Evolutionary conservation across 35 echinoderm and acorn worm genomes (phyloP).

Genomic region (Lytechinus pictus): DNA sequence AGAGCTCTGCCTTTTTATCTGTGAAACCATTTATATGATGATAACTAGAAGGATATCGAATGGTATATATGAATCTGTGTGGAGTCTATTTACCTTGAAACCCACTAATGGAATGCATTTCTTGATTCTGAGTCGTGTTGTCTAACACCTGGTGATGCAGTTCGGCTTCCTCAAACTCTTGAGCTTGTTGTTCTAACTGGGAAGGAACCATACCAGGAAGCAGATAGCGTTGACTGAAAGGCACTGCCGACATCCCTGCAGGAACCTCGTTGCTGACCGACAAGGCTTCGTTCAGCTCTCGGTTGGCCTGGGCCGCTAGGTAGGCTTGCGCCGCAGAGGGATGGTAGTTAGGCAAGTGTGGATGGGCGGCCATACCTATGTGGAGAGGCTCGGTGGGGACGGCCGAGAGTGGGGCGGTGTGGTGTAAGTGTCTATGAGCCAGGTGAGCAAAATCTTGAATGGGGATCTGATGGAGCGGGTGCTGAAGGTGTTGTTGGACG

Average conservation of each 20-base stretch:
- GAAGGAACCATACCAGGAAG: slow-evolving; percentile 54
- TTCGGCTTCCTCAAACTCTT: slow-evolving; percentile 71
- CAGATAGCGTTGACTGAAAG: slow-evolving; percentile 58
- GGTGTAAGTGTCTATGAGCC: slow-evolving; percentile 26
- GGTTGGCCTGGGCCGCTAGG: slow-evolving; percentile 18
- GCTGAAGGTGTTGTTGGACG: slow-evolving; percentile 58
- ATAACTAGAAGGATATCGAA: neutral
- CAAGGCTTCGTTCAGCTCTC: slow-evolving; percentile 45
- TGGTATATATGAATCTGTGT: neutral
- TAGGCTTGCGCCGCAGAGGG: neutral
- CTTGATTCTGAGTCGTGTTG: slow-evolving; percentile 52
- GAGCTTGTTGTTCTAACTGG: slow-evolving; percentile 47
- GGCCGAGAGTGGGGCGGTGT: neutral
- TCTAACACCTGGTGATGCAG: slow-evolving; percentile 77
- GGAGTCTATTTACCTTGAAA: slow-evolving; percentile 46
- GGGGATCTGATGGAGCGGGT: slow-evolving; percentile 45
- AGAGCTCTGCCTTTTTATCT: neutral
- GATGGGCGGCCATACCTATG: slow-evolving; percentile 6
- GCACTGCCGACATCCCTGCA: slow-evolving; percentile 33
- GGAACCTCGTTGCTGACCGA: slow-evolving; percentile 1
- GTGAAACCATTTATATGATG: neutral
- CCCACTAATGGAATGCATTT: slow-evolving; percentile 45
- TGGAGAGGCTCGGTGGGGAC: neutral
- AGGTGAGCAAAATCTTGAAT: slow-evolving; percentile 20
- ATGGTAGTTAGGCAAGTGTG: neutral